These are phyloP conservation scores for Palythoa heliodiscus DNA, from an alignment of 92 coral and sea anemone genomes.

Conservation along the genomic window DNA sequence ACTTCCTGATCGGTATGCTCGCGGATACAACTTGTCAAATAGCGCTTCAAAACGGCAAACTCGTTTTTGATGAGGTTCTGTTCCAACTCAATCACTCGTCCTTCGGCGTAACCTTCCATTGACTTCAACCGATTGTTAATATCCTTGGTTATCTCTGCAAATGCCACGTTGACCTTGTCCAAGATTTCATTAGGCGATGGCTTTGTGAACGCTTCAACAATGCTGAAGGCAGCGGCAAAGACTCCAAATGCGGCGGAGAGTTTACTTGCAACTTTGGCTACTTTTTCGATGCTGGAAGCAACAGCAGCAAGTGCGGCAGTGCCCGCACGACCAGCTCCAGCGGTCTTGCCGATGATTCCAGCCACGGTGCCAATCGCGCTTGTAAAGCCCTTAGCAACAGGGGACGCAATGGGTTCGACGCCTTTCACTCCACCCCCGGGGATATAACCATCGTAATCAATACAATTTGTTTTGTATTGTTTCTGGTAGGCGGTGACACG, in stretches of 20 bases:
- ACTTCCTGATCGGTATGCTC: constrained; percentile 17
- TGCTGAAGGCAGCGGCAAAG: constrained; percentile 30
- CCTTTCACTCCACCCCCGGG: background rate
- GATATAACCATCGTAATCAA: constrained; percentile 10
- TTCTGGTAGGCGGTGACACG: background rate
- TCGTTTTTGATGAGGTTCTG: background rate
- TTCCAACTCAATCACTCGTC: background rate
- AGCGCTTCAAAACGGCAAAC: background rate
- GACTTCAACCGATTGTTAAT: constrained; percentile 14
- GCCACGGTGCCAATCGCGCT: background rate
- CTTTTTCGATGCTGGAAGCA: background rate
- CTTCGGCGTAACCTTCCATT: constrained; percentile 34
- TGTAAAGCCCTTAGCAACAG: constrained; percentile 30
- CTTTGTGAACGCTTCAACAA: background rate
- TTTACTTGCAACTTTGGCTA: constrained; percentile 7
- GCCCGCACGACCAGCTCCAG: background rate
- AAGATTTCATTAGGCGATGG: constrained; percentile 30
- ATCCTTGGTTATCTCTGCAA: constrained; percentile 28
- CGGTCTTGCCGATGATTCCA: background rate
- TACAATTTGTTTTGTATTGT: background rate
- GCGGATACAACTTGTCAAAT: constrained; percentile 2
- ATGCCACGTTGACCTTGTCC: constrained; percentile 27
- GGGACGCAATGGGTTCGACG: background rate
- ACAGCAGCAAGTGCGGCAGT: background rate
- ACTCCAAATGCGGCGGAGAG: constrained; percentile 13